phyloP scores from a whole-genome alignment of 2,888 invertebrate species.

The Rotaria sp. region DNA sequence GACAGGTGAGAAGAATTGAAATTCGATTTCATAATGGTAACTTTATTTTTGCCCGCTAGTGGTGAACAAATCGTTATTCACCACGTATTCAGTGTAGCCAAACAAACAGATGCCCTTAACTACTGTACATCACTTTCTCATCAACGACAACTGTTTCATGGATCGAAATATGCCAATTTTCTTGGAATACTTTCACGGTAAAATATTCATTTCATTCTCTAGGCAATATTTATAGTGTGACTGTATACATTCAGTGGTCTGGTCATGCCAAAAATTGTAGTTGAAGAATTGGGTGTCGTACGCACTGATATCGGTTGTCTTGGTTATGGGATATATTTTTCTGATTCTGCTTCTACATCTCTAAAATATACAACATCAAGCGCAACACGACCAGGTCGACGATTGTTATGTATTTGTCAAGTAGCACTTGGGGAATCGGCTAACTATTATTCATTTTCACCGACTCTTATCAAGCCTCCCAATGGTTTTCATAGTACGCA shows the following conservation, averaged over 20 bases:
- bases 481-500: slow-evolving; percentile 50
- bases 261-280: slow-evolving; percentile 33
- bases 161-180: slow-evolving; percentile 49
- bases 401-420: slow-evolving; percentile 34
- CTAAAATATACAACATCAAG: slow-evolving; percentile 24
- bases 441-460: slow-evolving; percentile 8
- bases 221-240: not conserved
- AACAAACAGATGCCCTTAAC: slow-evolving; percentile 46
- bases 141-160: slow-evolving; percentile 48
- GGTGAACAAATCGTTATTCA: slow-evolving; percentile 25
- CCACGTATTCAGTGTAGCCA: slow-evolving; percentile 47
- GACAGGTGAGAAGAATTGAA: not conserved
- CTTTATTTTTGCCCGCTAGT: not conserved
- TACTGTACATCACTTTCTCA: slow-evolving; percentile 45
- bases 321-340: slow-evolving; percentile 53
- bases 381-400: not conserved
- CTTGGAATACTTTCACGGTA: slow-evolving; percentile 52
- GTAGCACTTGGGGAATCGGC: slow-evolving; percentile 43
- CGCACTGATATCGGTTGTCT: slow-evolving; percentile 52
- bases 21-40: too few relatives aligned
- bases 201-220: not conserved
- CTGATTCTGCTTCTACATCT: slow-evolving; percentile 44
- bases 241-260: slow-evolving; percentile 46
- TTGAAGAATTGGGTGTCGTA: slow-evolving; percentile 45
- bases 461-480: slow-evolving; percentile 42